A percentile compares a stretch with the other conserved stretches of the same genome.
Conservation (phyloP, 2,113 vertebrate genomes). For the Otis tarda region DNA sequence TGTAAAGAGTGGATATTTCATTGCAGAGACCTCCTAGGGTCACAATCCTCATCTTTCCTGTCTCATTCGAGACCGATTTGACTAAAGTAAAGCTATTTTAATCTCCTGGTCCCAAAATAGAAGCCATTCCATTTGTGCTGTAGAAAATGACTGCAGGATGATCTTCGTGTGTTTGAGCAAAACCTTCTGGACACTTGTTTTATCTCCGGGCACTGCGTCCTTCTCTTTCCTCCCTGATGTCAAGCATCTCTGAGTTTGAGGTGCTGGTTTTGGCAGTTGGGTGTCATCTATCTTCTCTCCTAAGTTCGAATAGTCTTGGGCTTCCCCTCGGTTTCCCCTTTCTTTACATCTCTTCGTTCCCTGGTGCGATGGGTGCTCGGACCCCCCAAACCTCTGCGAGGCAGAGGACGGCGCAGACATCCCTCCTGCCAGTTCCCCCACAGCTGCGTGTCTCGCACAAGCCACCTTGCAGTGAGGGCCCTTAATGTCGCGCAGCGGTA, state of each 20-base stretch:
- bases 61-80: background rate
- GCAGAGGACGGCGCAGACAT: accelerated
- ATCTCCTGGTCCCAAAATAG: slow-evolving; percentile 48
- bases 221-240: background rate
- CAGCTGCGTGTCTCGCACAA: background rate
- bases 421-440: background rate
- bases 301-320: background rate
- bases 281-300: accelerated
- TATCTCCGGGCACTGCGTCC: accelerated
- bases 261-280: background rate
- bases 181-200: background rate
- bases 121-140: background rate
- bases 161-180: background rate
- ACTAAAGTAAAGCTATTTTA: slow-evolving; percentile 57
- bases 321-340: background rate
- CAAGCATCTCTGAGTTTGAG: background rate
- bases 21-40: background rate
- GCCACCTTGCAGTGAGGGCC: background rate
- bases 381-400: background rate
- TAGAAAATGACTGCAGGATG: slow-evolving; percentile 23
- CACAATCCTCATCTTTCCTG: background rate
- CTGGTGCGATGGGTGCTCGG: accelerated
- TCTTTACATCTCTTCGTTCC: background rate
- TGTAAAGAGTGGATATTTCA: background rate
- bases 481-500: background rate